phyloP scores from a whole-genome alignment of 2,888 invertebrate genomes.

The Papilio protenor region DNA sequence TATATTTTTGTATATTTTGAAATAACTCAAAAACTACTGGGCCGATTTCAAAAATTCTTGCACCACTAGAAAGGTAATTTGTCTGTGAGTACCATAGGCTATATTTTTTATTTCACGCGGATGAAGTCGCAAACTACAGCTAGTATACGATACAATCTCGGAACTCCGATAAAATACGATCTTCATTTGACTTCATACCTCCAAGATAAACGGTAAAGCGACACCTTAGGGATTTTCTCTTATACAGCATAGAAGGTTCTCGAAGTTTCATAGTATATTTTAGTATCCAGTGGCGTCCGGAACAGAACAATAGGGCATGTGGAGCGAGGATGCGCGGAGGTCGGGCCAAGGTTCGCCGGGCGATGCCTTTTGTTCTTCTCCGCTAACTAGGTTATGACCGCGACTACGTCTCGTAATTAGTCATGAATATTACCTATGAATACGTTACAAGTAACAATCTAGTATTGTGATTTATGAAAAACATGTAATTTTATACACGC shows the following conservation, averaged over 20 bases:
- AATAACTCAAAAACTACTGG: too few relatives aligned
- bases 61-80: too few relatives aligned
- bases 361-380: constrained; percentile 71
- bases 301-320: constrained; percentile 63
- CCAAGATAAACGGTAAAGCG: not conserved
- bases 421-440: constrained; percentile 47
- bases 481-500: constrained; percentile 24
- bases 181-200: not conserved
- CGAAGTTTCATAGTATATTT: not conserved
- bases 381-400: constrained; percentile 52
- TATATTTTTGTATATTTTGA: too few relatives aligned
- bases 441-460: constrained; percentile 22
- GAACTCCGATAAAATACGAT: not conserved
- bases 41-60: too few relatives aligned
- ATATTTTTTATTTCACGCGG: too few relatives aligned
- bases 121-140: too few relatives aligned
- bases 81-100: too few relatives aligned
- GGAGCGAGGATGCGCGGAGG: constrained; percentile 81
- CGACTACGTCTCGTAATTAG: constrained; percentile 49
- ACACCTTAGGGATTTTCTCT: not conserved
- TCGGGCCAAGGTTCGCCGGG: constrained; percentile 76
- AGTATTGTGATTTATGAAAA: constrained; percentile 14
- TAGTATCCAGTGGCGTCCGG: constrained; percentile 47
- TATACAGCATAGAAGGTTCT: not conserved
- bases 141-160: too few relatives aligned